These are phyloP conservation scores for Danionella dracula DNA, from an alignment of 2,797 vertebrate genomes.

Conservation along the genomic window DNA sequence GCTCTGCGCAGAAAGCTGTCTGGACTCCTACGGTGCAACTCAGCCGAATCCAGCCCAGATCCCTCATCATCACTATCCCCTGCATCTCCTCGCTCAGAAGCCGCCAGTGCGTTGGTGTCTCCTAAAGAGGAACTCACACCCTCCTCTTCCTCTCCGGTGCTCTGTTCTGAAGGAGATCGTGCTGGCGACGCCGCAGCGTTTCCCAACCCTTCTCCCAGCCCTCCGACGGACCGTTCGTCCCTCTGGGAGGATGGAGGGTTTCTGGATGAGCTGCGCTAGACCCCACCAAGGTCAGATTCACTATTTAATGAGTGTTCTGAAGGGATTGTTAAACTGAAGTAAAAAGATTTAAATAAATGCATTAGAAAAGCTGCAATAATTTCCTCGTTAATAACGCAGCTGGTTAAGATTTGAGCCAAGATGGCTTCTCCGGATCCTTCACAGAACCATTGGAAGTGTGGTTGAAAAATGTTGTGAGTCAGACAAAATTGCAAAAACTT, in stretches of 20 bases:
- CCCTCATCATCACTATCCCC: background rate
- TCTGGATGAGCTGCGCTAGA: slow-evolving; percentile 46
- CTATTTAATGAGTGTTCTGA: too few species aligned
- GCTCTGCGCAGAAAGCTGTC: slow-evolving; percentile 58
- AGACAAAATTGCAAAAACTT: too few species aligned
- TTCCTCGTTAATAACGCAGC: too few species aligned
- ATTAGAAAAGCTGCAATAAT: too few species aligned
- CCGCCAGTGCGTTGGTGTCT: background rate
- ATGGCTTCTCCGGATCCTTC: too few species aligned
- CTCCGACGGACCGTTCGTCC: too few species aligned
- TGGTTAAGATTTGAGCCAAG: too few species aligned
- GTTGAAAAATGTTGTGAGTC: too few species aligned
- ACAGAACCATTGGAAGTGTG: too few species aligned
- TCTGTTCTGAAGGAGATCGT: slow-evolving; percentile 29
- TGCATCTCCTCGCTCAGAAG: background rate
- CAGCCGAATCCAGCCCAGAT: background rate
- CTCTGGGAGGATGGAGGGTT: slow-evolving; percentile 43
- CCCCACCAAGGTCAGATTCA: too few species aligned
- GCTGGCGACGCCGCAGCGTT: slow-evolving; percentile 34
- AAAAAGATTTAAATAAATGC: too few species aligned
- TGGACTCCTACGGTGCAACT: slow-evolving; percentile 5
- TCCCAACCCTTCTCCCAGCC: slow-evolving; percentile 40
- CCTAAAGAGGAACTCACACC: slow-evolving; percentile 31
- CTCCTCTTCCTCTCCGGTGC: slow-evolving; percentile 24
- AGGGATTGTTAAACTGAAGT: too few species aligned